Base-by-base conservation (phyloP, 2,888 invertebrate genomes). In the Troilus luridus region DNA sequence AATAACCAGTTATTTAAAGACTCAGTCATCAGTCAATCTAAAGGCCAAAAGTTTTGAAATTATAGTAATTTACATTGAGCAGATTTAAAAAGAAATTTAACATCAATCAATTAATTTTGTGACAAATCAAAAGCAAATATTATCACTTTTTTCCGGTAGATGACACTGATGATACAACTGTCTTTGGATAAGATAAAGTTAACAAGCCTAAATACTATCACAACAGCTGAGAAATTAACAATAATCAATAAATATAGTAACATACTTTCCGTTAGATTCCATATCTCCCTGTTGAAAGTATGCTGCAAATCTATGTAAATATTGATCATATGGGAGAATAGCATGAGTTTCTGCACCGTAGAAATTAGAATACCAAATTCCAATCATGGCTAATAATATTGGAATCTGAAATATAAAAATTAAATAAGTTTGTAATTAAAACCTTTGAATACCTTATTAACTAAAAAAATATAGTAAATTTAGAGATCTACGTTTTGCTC, bases 231-330 rank as follows among this genome's bases (percentile, higher is more conserved):
- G 7, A 88, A 77, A 81, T 90, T 88, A 85, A 62, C 58, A 60
- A 62, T 64, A 54, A 41, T 58, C 12, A 24, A 24, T 24, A 67
- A 67, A 27, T 27, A 24, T 24, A 3, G 7, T 62, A 1, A 95
- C 95, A 93, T 94, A 96, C 95, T 99, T 99, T 92, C 99, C 99
- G 94, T 99, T 99, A 93, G 98, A 98, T 94, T 99, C 99, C 99
- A 99, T 99, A 94, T 99, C 99, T 8, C 99, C 99, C 95, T 99
- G 99, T 95, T 99, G 99, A 95, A 99, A 99, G 94, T 99, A 99
- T 24, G 99, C 99, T 17, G 99, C 98, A 95, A 99, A 99, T 94
- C 99, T 96, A 94, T 99, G 99, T 93, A 99, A 94, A 94, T 99
- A 99, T 95, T 99, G 99, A 94, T 99, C 99, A 94, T 99, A 99